Evolutionary conservation across 92 coral and sea anemone genomes (phyloP).

Genomic region (Micromussa lordhowensis): DNA sequence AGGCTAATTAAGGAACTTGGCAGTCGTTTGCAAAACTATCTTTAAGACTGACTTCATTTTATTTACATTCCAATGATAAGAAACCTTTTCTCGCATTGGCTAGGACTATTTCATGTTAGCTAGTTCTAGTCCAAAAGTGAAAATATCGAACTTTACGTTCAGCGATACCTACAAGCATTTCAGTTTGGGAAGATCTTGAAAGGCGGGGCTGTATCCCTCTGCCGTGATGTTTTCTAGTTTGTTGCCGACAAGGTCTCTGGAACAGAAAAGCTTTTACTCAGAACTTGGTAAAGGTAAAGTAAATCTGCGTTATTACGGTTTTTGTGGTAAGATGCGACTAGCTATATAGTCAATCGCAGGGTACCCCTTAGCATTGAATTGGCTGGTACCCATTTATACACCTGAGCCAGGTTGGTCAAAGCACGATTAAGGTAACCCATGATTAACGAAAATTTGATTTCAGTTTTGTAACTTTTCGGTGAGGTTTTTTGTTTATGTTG

Average conservation of each 20-base stretch:
- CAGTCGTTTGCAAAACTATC: too few relatives aligned
- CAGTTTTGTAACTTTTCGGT: too few relatives aligned
- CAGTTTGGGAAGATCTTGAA: constrained; percentile 86
- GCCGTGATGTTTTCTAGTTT: constrained; percentile 74
- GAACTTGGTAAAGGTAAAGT: neutral
- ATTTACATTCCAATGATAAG: neutral
- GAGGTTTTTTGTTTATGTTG: too few relatives aligned
- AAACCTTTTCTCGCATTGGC: neutral
- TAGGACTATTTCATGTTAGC: neutral
- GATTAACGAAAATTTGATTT: too few relatives aligned
- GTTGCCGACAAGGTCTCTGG: constrained; percentile 80
- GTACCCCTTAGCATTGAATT: too few relatives aligned
- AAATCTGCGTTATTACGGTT: too few relatives aligned
- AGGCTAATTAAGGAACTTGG: too few relatives aligned
- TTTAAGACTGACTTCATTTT: neutral
- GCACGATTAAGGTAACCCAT: too few relatives aligned
- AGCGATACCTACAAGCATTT: constrained; percentile 77
- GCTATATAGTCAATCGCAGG: too few relatives aligned
- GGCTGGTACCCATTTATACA: too few relatives aligned
- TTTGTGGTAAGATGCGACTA: too few relatives aligned
- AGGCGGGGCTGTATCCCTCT: constrained; percentile 76
- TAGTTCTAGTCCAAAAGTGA: neutral
- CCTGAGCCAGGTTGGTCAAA: too few relatives aligned
- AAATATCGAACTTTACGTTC: neutral
- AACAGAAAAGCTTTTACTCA: neutral